Evolutionary conservation across 2,888 invertebrate species (phyloP), one percentile per base, ranked within the genome.

Genomic region (Leucophenga maculata): DNA sequence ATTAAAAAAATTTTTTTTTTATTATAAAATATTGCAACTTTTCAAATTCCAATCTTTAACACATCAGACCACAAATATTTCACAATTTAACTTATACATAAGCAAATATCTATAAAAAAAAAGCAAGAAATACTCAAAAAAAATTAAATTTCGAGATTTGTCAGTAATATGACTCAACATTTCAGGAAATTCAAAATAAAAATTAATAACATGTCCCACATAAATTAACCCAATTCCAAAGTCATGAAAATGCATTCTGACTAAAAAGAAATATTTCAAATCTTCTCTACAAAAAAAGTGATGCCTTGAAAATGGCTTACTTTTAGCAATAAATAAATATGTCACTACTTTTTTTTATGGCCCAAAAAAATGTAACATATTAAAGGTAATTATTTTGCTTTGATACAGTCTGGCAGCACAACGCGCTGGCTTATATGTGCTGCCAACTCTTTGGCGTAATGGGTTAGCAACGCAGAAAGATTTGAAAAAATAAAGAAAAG

Each of bases 391-490:
- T 32, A 6, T 32, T 59, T 26, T 39, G n/a, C 32, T 6, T 48
- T 48, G 6, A 8, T 39, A 54, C 50, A 44, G 55, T 67, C 74
- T 80, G 80, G 80, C 80, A 80, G 75, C 72, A 18, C 20, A 6
- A 31, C 16, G 3, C 1, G 16, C 8, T 48, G 48, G 14, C 14
- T 22, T n/a, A 13, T 32, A 6, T 26, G 59, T 72, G 74, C 71
- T 69, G 74, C 74, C 72, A 75, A 70, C 74, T 62, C 62, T 52
- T 26, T 18, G 31, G 55, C 52, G 55, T 32, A 39, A 39, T 32
- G 14, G 32, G 59, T 31, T 50, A 14, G 52, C 46, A 48, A 76
- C 75, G 79, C 80, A 83, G 81, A 83, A 83, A 80, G 75, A 57
- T n/a, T n/a, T n/a, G 54, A 65, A 3, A 48, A 48, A 16, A n/a